Percentiles rank a stretch among this genome's conserved stretches.
phyloP scores from a whole-genome alignment of 2,888 invertebrate species.

The Ephialtes manifestator region DNA sequence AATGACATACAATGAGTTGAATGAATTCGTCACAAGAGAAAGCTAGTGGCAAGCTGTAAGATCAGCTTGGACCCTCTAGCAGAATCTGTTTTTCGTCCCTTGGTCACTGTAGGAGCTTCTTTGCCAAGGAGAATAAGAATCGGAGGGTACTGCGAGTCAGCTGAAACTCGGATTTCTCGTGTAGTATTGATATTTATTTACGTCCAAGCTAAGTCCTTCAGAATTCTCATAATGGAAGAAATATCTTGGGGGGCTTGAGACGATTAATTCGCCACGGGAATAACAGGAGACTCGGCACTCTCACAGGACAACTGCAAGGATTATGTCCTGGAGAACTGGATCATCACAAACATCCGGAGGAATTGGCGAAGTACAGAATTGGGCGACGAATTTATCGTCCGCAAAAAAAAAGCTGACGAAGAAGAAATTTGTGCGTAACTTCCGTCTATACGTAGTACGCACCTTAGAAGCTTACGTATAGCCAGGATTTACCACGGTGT shows the following conservation, averaged over 20 bases:
- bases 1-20: constrained; percentile 51
- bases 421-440: not conserved
- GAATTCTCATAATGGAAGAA: constrained; percentile 25
- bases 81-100: constrained; percentile 17
- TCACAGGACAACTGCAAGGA: constrained; percentile 14
- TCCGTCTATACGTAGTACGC: not conserved
- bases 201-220: constrained; percentile 15
- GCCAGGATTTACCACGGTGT: constrained; percentile 27
- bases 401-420: constrained; percentile 7
- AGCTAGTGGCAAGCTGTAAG: constrained; percentile 48
- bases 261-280: constrained; percentile 63
- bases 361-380: not conserved
- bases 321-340: constrained; percentile 8
- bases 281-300: constrained; percentile 22
- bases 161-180: constrained; percentile 8
- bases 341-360: not conserved
- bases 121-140: not conserved
- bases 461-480: not conserved
- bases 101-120: constrained; percentile 16
- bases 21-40: constrained; percentile 64
- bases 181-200: constrained; percentile 55
- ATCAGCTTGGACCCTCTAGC: constrained; percentile 49
- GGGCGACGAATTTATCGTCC: not conserved
- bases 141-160: constrained; percentile 20
- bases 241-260: constrained; percentile 20